Evolutionary conservation across 2,888 invertebrate species (phyloP).

Genomic region (Sceliomorpha sp.): DNA sequence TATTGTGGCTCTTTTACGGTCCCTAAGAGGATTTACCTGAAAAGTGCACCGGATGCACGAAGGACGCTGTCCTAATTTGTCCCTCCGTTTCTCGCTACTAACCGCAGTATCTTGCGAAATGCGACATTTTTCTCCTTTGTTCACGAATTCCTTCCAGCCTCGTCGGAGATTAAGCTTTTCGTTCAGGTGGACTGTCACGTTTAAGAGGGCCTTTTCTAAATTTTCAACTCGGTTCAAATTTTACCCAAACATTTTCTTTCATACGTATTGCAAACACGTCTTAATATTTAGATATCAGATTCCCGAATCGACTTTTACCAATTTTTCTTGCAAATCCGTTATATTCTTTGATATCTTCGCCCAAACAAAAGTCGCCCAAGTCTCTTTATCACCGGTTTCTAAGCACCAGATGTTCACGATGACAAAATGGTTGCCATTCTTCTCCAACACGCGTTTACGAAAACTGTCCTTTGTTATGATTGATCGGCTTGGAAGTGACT

Average conservation of each 20-base stretch:
- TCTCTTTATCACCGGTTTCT: constrained; percentile 8
- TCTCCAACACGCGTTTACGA: constrained; percentile 32
- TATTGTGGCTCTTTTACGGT: constrained; percentile 65
- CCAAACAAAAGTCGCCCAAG: not conserved
- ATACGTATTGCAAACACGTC: too few species aligned
- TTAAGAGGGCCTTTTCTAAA: constrained; percentile 5
- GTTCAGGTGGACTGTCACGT: constrained; percentile 1
- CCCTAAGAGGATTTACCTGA: constrained; percentile 72
- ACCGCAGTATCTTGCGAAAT: constrained; percentile 54
- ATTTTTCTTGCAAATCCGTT: too few species aligned
- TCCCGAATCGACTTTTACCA: too few species aligned
- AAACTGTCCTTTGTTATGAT: constrained; percentile 63
- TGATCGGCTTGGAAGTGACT: constrained; percentile 62
- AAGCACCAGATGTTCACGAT: constrained; percentile 62
- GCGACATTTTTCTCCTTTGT: constrained; percentile 45
- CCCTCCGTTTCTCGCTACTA: constrained; percentile 50
- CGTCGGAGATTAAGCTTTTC: too few species aligned
- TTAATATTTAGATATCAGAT: too few species aligned
- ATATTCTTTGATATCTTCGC: too few species aligned
- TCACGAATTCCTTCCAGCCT: constrained; percentile 3
- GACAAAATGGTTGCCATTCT: constrained; percentile 63
- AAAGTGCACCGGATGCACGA: constrained; percentile 64
- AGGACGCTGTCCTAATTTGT: constrained; percentile 74
- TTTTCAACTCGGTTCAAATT: too few species aligned
- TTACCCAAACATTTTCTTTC: too few species aligned